Evolutionary conservation across 2,113 vertebrate species (phyloP), one percentile per base, ranked within the genome.

Genomic region (Irena cyanogastra): DNA sequence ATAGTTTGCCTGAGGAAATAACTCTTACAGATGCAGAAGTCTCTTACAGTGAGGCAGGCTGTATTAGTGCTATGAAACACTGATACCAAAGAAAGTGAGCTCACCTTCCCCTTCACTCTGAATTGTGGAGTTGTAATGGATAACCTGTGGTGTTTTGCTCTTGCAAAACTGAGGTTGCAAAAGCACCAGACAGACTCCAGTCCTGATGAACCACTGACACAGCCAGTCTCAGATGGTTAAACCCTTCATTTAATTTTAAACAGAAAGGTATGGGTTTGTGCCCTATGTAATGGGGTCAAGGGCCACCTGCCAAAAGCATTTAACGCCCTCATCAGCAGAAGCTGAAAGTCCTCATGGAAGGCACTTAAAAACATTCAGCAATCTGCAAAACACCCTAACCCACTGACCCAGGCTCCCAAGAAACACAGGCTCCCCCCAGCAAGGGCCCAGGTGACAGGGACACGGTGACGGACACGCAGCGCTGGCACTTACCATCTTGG

Each of bases 401-500:
- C 8, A 2, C 61, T 41, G 33, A 50, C 26, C 68, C 13, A 31
- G 30, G 7, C 42, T 53, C 13, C 12, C 21, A 16, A 35, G 33
- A 41, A 66, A 31, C 27, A 23, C 33, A 24, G 2, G 3, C n/a
- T 23, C 7, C 26, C 50, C 37, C 2, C 7, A 16, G 20, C 0
- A 26, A 24, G 13, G 0, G 27, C 18, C 1, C 1, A 15, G 61
- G 22, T 3, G 63, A 21, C 18, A n/a, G 26, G 41, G 77, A 15
- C 56, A 8, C 9, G 35, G 44, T 2, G 54, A 41, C 8, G 26
- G 52, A 26, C 13, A 5, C 0, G 14, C 33, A 11, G n/a, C 2
- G 60, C 21, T 21, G 88, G 59, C 42, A 98, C 99, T 99, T 97
- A 99, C 99, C 99, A 13, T 98, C 98, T 88, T 99, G 99, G 96